Conservation (phyloP, 2,888 invertebrate species). For the Mesopsocus fuscifrons region DNA sequence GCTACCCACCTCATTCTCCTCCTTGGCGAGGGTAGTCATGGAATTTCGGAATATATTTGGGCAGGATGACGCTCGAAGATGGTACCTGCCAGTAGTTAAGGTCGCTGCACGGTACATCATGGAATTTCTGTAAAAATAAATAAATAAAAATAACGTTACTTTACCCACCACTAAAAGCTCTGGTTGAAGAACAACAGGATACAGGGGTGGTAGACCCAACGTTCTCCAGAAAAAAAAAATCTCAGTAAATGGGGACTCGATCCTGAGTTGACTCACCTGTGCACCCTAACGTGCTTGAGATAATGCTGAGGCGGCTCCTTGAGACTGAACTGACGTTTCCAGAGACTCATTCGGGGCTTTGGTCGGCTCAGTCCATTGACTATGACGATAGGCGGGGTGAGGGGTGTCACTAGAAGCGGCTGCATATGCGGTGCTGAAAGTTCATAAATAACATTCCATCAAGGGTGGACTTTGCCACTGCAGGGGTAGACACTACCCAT, state of each 20-base stretch:
- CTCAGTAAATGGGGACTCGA: no score
- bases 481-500: no score
- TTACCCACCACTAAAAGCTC: no score
- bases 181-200: no score
- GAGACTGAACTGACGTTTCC: constrained; percentile 6
- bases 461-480: no score
- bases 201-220: neutral
- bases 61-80: constrained; percentile 70
- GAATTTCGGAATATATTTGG: constrained; percentile 80
- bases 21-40: constrained; percentile 65
- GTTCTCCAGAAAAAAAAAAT: neutral
- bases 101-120: constrained; percentile 75
- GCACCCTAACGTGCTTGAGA: constrained; percentile 37
- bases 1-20: constrained; percentile 61
- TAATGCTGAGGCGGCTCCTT: constrained; percentile 15
- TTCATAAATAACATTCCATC: no score
- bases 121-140: constrained; percentile 35
- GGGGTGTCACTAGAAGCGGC: neutral
- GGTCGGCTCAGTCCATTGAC: neutral
- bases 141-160: neutral
- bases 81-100: constrained; percentile 62
- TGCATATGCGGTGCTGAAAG: neutral
- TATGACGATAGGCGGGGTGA: neutral
- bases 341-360: neutral
- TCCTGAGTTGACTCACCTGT: constrained; percentile 22